Evolutionary conservation across 2,113 vertebrate species (phyloP), one percentile per base, ranked within the genome.

Genomic region (Percopsis transmontana): DNA sequence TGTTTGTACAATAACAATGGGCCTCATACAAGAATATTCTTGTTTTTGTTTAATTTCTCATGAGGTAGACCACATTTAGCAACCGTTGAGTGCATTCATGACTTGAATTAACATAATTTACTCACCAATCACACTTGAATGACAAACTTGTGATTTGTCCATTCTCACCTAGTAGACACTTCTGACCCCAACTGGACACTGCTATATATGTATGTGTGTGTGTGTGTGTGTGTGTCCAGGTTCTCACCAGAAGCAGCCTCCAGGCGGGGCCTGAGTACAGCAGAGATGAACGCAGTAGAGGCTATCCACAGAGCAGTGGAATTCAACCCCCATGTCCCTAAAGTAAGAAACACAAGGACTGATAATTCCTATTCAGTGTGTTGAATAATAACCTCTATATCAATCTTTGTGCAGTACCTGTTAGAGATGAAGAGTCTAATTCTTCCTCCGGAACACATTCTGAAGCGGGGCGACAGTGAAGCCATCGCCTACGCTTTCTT

Each of bases 351-450:
- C 33, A 12, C 54, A 1, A 9, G 15, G 18, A 14, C 23, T 24
- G 21, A 4, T n/a, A 21, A 7, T 10, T 16, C 47, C 16, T 48
- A 45, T 45, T 3, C 12, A 45, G 12, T 45, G 42, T 45, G 15
- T 16, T 45, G 42, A 48, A 15, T n/a, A 13, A 13, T 45, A 13
- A 45, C 14, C 45, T 18, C 50, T 3, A 21, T 52, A 21, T 11
- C 18, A 18, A 50, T 10, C 6, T 41, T 8, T 50, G 16, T 50
- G 75, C 92, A 99, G 96, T 98, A 99, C 82, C 92, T 98, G 76
- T 94, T 99, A 94, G 97, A 99, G 94, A 99, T 98, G 97, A 99
- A 99, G 94, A 99, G 97, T 90, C 90, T 99, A 92, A 98, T 99
- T 86, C 93, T 99, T 68, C 96, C 97, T 73, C 97, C 97, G 66